Evolutionary conservation across 92 coral and sea anemone species (phyloP).

Genomic region (Scolanthus callimorphus): DNA sequence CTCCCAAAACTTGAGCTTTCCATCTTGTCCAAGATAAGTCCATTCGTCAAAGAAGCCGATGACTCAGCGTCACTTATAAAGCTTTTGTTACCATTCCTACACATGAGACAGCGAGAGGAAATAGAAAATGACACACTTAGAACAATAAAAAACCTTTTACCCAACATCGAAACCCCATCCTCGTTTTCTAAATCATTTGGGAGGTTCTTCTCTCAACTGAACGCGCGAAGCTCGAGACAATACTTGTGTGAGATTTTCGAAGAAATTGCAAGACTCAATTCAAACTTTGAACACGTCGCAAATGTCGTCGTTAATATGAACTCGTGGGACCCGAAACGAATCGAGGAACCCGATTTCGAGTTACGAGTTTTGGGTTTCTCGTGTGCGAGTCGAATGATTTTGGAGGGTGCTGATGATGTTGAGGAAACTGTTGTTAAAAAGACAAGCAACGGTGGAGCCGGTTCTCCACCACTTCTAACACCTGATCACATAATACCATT

Average conservation of each 20-base stretch:
- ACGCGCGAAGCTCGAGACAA: constrained; percentile 72
- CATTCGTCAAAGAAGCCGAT: constrained; percentile 64
- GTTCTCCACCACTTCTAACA: constrained; percentile 13
- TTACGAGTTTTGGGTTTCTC: constrained; percentile 52
- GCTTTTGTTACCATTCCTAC: constrained; percentile 66
- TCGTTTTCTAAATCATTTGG: constrained; percentile 53
- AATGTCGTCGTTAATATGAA: constrained; percentile 51
- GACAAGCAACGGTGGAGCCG: too few relatives aligned
- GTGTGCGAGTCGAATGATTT: constrained; percentile 40
- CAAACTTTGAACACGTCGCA: constrained; percentile 37
- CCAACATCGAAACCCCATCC: constrained; percentile 57
- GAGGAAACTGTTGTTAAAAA: not conserved
- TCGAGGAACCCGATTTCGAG: constrained; percentile 90
- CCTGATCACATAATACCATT: constrained; percentile 53
- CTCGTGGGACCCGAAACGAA: constrained; percentile 73
- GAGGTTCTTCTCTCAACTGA: constrained; percentile 74
- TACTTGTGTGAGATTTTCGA: constrained; percentile 71
- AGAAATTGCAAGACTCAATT: constrained; percentile 52
- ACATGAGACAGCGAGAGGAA: constrained; percentile 63
- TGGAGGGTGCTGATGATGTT: not conserved
- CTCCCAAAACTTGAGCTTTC: constrained; percentile 83
- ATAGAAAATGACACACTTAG: constrained; percentile 63
- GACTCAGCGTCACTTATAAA: constrained; percentile 62
- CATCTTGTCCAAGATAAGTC: constrained; percentile 90
- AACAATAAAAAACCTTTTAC: constrained; percentile 60